Base-by-base conservation (phyloP, 2,797 vertebrate genomes). In the Onychomys leucogaster region DNA sequence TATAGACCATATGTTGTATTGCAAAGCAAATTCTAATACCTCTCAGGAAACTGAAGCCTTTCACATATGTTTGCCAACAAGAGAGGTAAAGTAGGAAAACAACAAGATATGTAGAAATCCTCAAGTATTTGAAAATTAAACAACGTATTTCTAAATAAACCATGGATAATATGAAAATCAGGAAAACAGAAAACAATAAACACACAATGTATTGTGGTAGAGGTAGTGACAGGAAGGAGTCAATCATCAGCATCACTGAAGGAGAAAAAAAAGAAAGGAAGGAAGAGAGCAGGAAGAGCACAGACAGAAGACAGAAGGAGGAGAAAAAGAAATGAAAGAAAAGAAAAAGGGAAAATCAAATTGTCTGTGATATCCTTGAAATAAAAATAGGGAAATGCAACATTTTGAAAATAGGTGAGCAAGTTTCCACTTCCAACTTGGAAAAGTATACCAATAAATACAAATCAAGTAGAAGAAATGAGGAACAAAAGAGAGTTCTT, bases 121-220 rank as follows among this genome's bases (percentile, higher is more conserved):
- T 91, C 83, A 89, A 93, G 32, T 95, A 91, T 75, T 73, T 41
- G 25, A 55, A 88, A 73, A 57, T 57, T 87, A 73, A 88, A 41
- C 46, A 55, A 81, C 25, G 63, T 63, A 34, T 11, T 89, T 95
- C 81, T 43, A 93, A 89, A 89, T 88, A 85, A 91, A 55, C 27
- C 13, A 21, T 49, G 23, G 14, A 61, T 87, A 49, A 84, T 41
- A 41, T 41, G n/a, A 57, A 95, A 86, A 25, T 91, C 25, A 32
- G 6, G 4, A 78, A 91, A 78, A 43, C 69, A 89, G 61, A 89
- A 92, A 90, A 95, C 71, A 93, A 75, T 75, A 43, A 89, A 46
- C 27, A 41, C 52, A 89, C 27, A 57, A 59, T 19, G 29, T 61
- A 23, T 5, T 57, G 16, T 9, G n/a, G 9, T 73, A 57, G 9